Conservation (phyloP, 2,113 vertebrate genomes). For the Spea bombifrons region DNA sequence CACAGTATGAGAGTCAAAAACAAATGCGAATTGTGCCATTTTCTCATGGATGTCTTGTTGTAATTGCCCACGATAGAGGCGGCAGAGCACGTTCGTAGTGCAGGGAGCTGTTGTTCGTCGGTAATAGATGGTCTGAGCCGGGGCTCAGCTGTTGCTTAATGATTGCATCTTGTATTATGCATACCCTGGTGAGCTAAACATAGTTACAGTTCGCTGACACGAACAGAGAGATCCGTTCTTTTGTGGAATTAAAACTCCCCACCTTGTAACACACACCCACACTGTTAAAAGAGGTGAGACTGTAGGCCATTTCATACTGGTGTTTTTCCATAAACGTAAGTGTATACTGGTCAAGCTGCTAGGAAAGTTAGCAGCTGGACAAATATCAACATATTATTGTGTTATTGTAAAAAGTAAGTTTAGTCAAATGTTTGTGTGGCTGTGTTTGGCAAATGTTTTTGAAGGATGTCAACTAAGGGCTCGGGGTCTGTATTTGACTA, state of each 20-base stretch:
- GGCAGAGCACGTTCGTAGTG: constrained; percentile 7
- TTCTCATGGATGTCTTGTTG: constrained; percentile 27
- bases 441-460: too few species aligned
- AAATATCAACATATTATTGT: too few species aligned
- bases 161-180: constrained; percentile 47
- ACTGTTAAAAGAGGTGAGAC: neutral
- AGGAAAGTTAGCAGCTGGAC: too few species aligned
- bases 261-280: constrained; percentile 1
- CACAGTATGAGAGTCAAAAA: neutral
- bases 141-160: constrained; percentile 43
- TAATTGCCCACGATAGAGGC: constrained; percentile 18
- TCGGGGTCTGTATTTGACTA: too few species aligned
- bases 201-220: constrained; percentile 27
- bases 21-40: constrained; percentile 38
- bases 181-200: constrained; percentile 28
- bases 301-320: neutral
- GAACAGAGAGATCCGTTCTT: constrained; percentile 21
- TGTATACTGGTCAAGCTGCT: neutral
- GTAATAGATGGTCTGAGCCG: constrained; percentile 42
- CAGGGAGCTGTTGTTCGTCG: constrained; percentile 8
- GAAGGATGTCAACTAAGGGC: too few species aligned
- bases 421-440: too few species aligned
- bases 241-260: constrained; percentile 20
- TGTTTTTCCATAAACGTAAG: neutral
- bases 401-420: too few species aligned